These are phyloP conservation scores for Nasua narica DNA, from an alignment of 2,797 vertebrate species.

Conservation along the genomic window DNA sequence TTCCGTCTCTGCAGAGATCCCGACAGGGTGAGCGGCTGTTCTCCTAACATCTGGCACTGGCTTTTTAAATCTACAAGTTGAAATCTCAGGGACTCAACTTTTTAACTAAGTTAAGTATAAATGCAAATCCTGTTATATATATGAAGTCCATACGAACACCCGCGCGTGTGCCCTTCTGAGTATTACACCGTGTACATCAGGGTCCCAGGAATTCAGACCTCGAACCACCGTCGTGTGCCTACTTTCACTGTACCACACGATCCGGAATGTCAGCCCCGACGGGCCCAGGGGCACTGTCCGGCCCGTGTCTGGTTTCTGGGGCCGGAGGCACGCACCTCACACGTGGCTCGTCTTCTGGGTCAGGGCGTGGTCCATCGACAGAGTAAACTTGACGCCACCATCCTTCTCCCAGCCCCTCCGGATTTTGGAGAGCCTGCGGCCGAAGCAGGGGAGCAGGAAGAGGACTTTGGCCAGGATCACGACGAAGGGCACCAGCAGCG, in stretches of 20 bases:
- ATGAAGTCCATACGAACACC: constrained; percentile 25
- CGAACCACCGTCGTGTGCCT: not conserved
- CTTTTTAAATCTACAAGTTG: constrained; percentile 32
- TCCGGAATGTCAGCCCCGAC: constrained; percentile 34
- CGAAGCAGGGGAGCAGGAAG: constrained; percentile 87
- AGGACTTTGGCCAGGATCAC: constrained; percentile 86
- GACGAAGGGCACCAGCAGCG: constrained; percentile 86
- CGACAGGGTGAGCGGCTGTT: not conserved
- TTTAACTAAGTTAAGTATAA: constrained; percentile 39
- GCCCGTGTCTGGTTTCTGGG: not conserved
- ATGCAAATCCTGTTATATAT: constrained; percentile 32
- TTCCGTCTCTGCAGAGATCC: not conserved
- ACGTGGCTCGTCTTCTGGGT: constrained; percentile 83
- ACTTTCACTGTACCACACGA: constrained; percentile 25
- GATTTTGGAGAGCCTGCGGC: constrained; percentile 85
- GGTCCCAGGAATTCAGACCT: constrained; percentile 38
- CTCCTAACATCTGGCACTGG: not conserved
- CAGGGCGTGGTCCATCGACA: not conserved
- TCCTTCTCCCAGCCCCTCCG: constrained; percentile 91
- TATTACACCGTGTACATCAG: not conserved
- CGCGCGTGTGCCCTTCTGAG: constrained; percentile 31
- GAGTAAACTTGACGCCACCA: constrained; percentile 65
- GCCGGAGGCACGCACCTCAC: constrained; percentile 46
- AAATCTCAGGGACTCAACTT: constrained; percentile 38
- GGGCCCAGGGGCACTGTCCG: constrained; percentile 4